Evolutionary conservation across 2,113 vertebrate species (phyloP), one percentile per base, ranked within the genome.

Genomic region (Rhegmatorhina hoffmannsi): DNA sequence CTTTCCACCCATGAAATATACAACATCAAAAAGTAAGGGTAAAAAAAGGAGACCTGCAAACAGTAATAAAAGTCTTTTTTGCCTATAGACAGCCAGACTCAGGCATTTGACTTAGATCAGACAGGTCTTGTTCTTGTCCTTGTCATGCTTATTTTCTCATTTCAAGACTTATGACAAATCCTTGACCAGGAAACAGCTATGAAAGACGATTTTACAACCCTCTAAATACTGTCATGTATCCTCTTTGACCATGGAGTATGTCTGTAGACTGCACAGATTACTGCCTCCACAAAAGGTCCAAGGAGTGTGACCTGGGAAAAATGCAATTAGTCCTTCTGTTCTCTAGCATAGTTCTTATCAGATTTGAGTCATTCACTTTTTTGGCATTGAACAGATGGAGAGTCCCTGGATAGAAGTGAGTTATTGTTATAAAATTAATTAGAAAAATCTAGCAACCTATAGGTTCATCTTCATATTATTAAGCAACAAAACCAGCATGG

Each of bases 401-500:
- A 67, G 18, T 76, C 87, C 34, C 95, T 40, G 34, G 60, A 73
- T 3, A 88, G 33, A 69, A 63, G 26, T 63, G 47, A 80, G 59
- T 73, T 91, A 80, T 25, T 72, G 40, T 87, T 91, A 77, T 44
- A 86, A 85, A 93, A 94, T 52, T 34, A 25, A 86, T 90, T 80
- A 88, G 82, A 93, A 94, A 85, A 74, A 94, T 90, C 38, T n/a
- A 94, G 46, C 67, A 90, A 88, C 47, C 3, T 0, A 43, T 81
- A 88, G 26, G 50, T 93, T 94, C 8, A 12, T 90, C 59, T 95
- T 63, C 72, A 36, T 84, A 47, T 87, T 83, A 88, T 66, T 88
- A 85, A 89, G 68, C 91, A 59, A 67, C 63, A 74, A 90, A 94
- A 95, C 50, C 87, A 94, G 43, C 78, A 91, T 64, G 84, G 55